Percentiles rank a stretch among this genome's conserved stretches.
These are phyloP conservation scores for Macrotrachela quadricornifera DNA, from an alignment of 1,140 invertebrate species.

Conservation along the genomic window DNA sequence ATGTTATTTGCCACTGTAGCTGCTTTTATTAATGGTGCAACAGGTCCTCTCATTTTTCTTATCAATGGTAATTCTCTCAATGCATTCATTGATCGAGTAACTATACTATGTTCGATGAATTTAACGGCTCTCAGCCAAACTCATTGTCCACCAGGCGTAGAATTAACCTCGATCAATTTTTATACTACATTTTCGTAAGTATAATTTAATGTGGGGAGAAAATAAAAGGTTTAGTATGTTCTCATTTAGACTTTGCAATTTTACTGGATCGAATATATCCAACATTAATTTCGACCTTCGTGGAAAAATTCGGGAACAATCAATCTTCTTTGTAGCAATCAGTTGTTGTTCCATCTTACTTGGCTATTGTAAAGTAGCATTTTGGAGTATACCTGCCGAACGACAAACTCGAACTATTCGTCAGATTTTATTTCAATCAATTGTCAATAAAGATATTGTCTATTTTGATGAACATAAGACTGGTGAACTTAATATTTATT, in stretches of 20 bases:
- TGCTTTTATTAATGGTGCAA: constrained; percentile 17
- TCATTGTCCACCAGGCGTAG: no score
- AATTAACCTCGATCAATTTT: no score
- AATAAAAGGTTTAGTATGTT: no score
- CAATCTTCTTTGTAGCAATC: not conserved
- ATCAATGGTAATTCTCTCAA: constrained; percentile 28
- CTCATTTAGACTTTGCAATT: no score
- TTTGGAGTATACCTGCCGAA: constrained; percentile 18
- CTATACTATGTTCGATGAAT: no score
- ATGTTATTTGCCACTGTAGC: constrained; percentile 21
- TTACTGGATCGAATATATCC: no score
- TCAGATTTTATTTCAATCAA: constrained; percentile 38
- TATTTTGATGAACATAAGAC: constrained; percentile 72
- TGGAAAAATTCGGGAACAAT: no score
- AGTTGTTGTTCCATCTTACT: constrained; percentile 9
- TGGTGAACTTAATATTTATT: constrained; percentile 62
- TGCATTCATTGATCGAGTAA: no score
- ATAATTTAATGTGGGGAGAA: no score
- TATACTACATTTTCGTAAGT: no score
- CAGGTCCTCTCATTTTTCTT: constrained; percentile 23
- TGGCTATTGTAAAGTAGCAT: constrained; percentile 14
- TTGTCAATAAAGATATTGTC: constrained; percentile 62
- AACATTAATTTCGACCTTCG: no score
- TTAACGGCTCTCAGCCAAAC: no score
- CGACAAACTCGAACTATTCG: constrained; percentile 18